Conservation (phyloP, 2,888 invertebrate species). For the Prenolepis imparis region DNA sequence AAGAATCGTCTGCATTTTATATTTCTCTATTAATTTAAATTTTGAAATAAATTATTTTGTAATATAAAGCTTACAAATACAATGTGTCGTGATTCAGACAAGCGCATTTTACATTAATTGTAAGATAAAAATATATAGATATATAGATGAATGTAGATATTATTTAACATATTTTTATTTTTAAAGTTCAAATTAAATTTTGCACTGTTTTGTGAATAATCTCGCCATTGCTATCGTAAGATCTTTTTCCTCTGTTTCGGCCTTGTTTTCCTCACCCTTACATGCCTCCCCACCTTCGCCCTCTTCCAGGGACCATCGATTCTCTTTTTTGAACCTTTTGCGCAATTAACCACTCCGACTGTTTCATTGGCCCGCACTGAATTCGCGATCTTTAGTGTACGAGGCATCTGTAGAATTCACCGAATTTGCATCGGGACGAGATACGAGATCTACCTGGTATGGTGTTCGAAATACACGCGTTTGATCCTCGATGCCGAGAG, state of each 20-base stretch:
- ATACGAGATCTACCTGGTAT: slow-evolving; percentile 71
- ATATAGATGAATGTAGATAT: too few relatives aligned
- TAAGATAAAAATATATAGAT: neutral
- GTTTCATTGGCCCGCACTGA: slow-evolving; percentile 71
- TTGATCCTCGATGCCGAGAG: slow-evolving; percentile 65
- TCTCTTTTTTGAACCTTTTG: slow-evolving; percentile 70
- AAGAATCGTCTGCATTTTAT: neutral
- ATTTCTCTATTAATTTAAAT: neutral
- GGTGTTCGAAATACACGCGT: slow-evolving; percentile 50
- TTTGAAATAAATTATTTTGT: neutral
- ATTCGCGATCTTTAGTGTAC: slow-evolving; percentile 76
- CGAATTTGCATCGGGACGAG: slow-evolving; percentile 75
- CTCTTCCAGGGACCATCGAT: slow-evolving; percentile 25
- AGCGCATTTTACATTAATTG: neutral
- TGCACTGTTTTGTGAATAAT: neutral
- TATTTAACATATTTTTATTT: slow-evolving; percentile 4
- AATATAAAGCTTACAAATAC: neutral
- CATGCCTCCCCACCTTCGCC: neutral
- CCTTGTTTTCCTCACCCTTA: slow-evolving; percentile 11
- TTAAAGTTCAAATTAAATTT: neutral
- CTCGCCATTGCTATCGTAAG: neutral
- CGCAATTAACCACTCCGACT: slow-evolving; percentile 80
- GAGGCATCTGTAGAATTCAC: slow-evolving; percentile 74
- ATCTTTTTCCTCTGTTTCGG: slow-evolving; percentile 6
- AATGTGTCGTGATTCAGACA: neutral